Percentiles rank a stretch among this genome's conserved stretches.
phyloP scores from a whole-genome alignment of 2,797 vertebrate genomes.

The Scyliorhinus canicula region DNA sequence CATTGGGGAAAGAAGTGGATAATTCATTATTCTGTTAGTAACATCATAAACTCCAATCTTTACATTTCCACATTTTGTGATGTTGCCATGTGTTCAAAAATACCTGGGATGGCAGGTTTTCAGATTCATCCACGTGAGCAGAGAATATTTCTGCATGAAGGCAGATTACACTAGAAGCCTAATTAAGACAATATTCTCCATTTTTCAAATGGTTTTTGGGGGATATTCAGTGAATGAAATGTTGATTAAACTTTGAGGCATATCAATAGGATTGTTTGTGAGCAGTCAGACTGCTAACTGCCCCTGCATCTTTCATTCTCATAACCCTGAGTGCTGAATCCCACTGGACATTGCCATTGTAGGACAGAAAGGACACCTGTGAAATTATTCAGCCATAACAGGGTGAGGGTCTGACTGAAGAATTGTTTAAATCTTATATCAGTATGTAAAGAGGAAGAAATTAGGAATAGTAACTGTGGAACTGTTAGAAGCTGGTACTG shows the following conservation, averaged over 20 bases:
- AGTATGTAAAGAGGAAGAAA: too few species aligned
- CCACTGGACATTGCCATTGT: background rate
- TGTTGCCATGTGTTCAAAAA: background rate
- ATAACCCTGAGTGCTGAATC: too few species aligned
- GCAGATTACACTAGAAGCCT: background rate
- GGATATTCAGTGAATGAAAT: background rate
- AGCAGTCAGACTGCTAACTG: background rate
- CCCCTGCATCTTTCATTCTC: background rate
- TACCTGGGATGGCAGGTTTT: background rate
- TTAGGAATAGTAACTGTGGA: too few species aligned
- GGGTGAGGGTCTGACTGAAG: background rate
- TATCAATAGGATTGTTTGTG: background rate
- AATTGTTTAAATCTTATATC: background rate
- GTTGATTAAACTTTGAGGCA: background rate
- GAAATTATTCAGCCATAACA: background rate
- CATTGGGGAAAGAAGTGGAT: background rate
- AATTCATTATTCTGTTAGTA: background rate
- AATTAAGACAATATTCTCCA: background rate
- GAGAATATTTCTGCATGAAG: background rate
- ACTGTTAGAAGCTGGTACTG: too few species aligned
- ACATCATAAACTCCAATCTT: background rate
- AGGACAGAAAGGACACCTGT: background rate
- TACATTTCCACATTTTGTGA: background rate
- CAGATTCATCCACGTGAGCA: background rate
- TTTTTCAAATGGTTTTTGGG: background rate